Base-by-base conservation (phyloP, 2,888 invertebrate genomes). In the Sphaeridia pumilis region DNA sequence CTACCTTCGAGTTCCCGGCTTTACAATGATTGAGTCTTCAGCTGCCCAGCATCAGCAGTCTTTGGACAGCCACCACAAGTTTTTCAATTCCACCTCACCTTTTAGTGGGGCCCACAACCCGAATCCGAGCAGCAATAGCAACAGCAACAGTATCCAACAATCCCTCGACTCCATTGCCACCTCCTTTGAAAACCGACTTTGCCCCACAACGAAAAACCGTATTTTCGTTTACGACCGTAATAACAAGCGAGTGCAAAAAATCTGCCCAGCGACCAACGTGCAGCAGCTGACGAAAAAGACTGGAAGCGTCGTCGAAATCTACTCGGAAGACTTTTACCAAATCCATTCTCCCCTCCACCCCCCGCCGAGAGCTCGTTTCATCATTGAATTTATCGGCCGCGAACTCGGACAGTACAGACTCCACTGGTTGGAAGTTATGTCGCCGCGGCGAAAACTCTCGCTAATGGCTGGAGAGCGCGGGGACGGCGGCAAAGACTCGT, bases 331-430 rank as follows among this genome's bases (percentile, higher is more conserved):
- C 27, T 64, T 64, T 46, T 52, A 53, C n/a, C 55, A 62, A 28
- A 62, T 55, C 49, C 57, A 54, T 12, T 59, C 59, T 22, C 64
- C 64, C 0, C 49, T 65, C 5, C 61, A 60, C 35, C 62, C 64
- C 14, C 57, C 61, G 2, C 55, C 56, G 3, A 57, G 65, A 56
- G 55, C 66, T 51, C 78, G 77, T 56, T 74, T 82, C 28, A 79
- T 84, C 49, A 79, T 88, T 1, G 88, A 89, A 67, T 85, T 87
- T 65, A 74, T 87, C 58, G 81, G 84, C 35, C 78, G 78, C 50
- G 86, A 87, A 66, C 76, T 78, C 48, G 85, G 82, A 22, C 76
- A 80, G 7, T 88, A 86, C 69, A 77, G 78, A 44, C 77, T 88
- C 44, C 81, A 83, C 56, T 89, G 88, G 88, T 75, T 88, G 69